These are phyloP conservation scores for Parnassius glacialis DNA, from an alignment of 2,888 invertebrate species.

Conservation along the genomic window DNA sequence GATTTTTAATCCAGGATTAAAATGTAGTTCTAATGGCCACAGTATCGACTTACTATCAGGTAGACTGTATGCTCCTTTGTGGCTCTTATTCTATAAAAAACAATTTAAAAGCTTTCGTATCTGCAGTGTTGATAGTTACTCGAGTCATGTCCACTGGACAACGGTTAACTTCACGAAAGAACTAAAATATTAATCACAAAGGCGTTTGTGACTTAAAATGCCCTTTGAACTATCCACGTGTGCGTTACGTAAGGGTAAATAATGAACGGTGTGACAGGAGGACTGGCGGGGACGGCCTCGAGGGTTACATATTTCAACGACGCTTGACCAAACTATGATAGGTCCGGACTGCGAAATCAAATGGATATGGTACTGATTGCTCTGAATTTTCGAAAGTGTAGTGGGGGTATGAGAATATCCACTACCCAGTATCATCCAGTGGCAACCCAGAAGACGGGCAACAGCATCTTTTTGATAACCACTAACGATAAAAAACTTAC, in stretches of 20 bases:
- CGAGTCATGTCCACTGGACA: background rate
- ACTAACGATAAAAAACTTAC: no score
- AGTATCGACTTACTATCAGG: no score
- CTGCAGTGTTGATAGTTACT: background rate
- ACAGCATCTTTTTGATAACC: no score
- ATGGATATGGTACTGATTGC: conserved; percentile 31
- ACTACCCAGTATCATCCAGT: no score
- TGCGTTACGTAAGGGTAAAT: conserved; percentile 31
- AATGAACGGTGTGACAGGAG: conserved; percentile 51
- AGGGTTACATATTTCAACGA: conserved; percentile 69
- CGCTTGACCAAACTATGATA: conserved; percentile 48
- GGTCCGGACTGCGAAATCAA: conserved; percentile 24
- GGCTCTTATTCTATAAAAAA: no score
- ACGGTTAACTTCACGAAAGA: conserved; percentile 5
- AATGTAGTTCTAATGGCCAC: no score
- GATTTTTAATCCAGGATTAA: no score
- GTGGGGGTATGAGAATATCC: no score
- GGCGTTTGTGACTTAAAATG: conserved; percentile 38
- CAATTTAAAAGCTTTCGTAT: background rate
- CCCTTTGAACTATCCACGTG: conserved; percentile 33
- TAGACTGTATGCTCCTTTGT: no score
- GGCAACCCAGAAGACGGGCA: no score
- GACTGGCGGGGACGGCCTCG: conserved; percentile 43
- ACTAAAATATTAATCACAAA: conserved; percentile 30
- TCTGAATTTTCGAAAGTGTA: no score